Conservation (phyloP, 2,797 vertebrate species). For the Vespertilio murinus region DNA sequence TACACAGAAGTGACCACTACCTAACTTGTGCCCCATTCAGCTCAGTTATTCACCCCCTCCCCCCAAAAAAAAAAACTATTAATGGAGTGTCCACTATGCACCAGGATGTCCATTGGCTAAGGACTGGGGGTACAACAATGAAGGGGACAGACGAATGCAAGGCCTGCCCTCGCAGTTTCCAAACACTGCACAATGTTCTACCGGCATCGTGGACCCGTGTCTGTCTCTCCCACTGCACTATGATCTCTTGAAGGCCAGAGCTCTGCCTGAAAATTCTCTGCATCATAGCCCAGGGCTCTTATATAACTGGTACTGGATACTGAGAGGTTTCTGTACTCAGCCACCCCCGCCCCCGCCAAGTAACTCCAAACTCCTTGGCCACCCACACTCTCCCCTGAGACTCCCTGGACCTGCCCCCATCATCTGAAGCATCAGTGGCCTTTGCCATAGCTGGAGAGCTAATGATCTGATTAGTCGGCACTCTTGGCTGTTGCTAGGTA, state of each 20-base stretch:
- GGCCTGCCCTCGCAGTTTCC: background rate
- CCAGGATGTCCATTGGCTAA: background rate
- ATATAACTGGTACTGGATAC: background rate
- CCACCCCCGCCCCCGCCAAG: no score
- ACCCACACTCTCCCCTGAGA: background rate
- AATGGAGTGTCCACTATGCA: background rate
- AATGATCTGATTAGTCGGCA: background rate
- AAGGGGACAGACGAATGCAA: background rate
- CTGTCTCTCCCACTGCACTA: background rate
- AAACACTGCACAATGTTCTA: accelerated
- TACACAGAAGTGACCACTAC: background rate
- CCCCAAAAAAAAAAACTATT: background rate
- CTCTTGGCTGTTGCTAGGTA: background rate
- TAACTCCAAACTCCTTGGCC: background rate
- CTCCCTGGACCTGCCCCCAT: background rate
- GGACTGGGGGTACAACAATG: background rate
- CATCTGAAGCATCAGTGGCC: background rate
- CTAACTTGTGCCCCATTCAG: background rate
- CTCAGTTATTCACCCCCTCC: background rate
- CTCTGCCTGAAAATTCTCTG: background rate
- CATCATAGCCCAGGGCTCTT: background rate
- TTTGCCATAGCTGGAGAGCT: background rate
- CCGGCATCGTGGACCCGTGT: background rate
- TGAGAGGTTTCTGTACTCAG: background rate
- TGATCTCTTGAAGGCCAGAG: background rate